Conservation (phyloP, 35 echinoderm and acorn worm genomes). For the Nesometra sesokonis region DNA sequence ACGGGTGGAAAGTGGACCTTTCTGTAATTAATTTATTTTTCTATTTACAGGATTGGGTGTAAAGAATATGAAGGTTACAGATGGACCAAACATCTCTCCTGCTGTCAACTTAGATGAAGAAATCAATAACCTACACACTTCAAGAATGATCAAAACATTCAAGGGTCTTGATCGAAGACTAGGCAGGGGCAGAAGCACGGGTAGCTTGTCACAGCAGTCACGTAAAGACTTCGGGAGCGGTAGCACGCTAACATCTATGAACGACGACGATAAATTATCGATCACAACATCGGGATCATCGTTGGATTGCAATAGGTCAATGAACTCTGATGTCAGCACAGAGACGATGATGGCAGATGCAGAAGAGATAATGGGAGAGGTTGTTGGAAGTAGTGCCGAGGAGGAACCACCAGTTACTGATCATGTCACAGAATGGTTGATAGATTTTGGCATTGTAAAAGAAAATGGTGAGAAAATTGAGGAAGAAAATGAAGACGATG, state of each 20-base stretch:
- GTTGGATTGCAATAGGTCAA: background rate
- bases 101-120: background rate
- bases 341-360: background rate
- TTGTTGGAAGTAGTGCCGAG: background rate
- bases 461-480: background rate
- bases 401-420: background rate
- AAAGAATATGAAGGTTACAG: slow-evolving; percentile 70
- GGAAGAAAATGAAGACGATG: background rate
- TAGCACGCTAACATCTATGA: background rate
- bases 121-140: background rate
- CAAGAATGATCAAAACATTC: background rate
- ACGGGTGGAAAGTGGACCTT: background rate
- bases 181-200: background rate
- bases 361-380: background rate
- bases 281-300: background rate
- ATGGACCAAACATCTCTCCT: slow-evolving; percentile 46
- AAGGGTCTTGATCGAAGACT: background rate
- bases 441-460: slow-evolving; percentile 25
- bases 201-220: slow-evolving; percentile 6
- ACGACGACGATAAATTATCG: background rate
- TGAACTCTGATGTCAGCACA: slow-evolving; percentile 15
- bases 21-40: background rate
- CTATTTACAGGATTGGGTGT: slow-evolving; percentile 47
- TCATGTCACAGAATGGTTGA: slow-evolving; percentile 21
- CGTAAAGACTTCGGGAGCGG: slow-evolving; percentile 28